Evolutionary conservation across 2,113 vertebrate genomes (phyloP).

Genomic region (Laterallus jamaicensis): DNA sequence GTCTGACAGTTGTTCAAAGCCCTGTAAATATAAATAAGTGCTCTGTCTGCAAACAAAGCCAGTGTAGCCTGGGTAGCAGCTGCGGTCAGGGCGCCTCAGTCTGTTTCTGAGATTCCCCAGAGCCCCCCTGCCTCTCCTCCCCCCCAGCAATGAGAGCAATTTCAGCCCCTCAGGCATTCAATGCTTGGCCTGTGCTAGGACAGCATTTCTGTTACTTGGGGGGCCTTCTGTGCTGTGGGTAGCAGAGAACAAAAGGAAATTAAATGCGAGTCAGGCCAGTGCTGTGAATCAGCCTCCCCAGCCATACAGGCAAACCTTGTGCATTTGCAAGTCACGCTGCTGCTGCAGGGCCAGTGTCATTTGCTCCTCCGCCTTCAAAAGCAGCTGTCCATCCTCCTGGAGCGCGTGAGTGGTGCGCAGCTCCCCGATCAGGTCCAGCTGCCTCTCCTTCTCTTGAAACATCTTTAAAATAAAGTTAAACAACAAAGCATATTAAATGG

Average conservation of each 20-base stretch:
- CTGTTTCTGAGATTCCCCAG: not conserved
- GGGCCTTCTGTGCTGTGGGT: not conserved
- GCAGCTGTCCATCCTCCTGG: slow-evolving; percentile 79
- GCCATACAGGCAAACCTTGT: slow-evolving; percentile 74
- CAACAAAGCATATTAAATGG: not conserved
- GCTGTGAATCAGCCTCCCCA: not conserved
- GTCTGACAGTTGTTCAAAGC: not conserved
- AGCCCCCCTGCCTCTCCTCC: not conserved
- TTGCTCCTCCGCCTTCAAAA: slow-evolving; percentile 77
- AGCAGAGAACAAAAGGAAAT: not conserved
- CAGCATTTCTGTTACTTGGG: not conserved
- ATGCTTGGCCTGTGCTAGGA: not conserved
- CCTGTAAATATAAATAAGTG: not conserved
- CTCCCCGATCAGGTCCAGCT: slow-evolving; percentile 84
- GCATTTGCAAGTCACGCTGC: slow-evolving; percentile 71
- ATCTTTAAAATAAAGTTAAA: slow-evolving; percentile 77
- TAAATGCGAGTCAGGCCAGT: not conserved
- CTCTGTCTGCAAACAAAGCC: slow-evolving; percentile 39
- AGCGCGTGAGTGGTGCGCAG: slow-evolving; percentile 82
- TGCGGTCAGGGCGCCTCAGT: not conserved
- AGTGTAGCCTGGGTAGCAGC: not conserved
- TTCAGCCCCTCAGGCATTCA: not conserved
- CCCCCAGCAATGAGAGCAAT: not conserved
- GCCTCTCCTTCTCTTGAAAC: slow-evolving; percentile 87
- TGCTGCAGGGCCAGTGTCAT: slow-evolving; percentile 74